These are phyloP conservation scores for Beaufortia kweichowensis DNA, from an alignment of 2,113 vertebrate genomes.

Conservation along the genomic window DNA sequence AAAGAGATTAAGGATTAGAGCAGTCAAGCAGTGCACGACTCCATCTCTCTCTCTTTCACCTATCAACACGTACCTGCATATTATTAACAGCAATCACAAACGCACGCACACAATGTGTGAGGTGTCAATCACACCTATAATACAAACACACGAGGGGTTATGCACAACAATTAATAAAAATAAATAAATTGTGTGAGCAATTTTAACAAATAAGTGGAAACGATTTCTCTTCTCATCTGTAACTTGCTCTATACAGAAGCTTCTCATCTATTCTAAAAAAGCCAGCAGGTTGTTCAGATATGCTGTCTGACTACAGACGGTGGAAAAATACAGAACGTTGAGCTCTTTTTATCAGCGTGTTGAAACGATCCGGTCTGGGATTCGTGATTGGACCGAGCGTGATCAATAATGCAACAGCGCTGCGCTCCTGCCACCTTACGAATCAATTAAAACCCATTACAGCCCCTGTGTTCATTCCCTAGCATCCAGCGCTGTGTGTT, in stretches of 20 bases:
- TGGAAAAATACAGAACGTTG: slow-evolving; percentile 28
- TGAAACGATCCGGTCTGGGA: slow-evolving; percentile 18
- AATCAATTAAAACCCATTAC: slow-evolving; percentile 56
- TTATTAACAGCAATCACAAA: slow-evolving; percentile 9
- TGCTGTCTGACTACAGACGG: slow-evolving; percentile 13
- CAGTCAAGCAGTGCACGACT: slow-evolving; percentile 24
- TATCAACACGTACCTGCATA: not conserved
- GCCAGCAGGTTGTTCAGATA: slow-evolving; percentile 1
- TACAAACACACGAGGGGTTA: too few relatives aligned
- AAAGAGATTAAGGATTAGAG: slow-evolving; percentile 39
- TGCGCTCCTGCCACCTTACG: slow-evolving; percentile 45
- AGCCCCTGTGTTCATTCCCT: slow-evolving; percentile 21
- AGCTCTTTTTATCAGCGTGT: slow-evolving; percentile 17
- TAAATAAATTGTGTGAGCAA: too few relatives aligned
- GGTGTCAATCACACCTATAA: too few relatives aligned
- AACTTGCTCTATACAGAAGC: not conserved
- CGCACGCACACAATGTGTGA: too few relatives aligned
- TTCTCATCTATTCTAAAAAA: not conserved
- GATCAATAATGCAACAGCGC: slow-evolving; percentile 54
- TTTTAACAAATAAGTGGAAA: too few relatives aligned
- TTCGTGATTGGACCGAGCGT: not conserved
- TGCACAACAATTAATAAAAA: too few relatives aligned
- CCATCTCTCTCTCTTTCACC: slow-evolving; percentile 15
- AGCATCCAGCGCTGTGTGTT: slow-evolving; percentile 19
- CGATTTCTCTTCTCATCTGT: not conserved